A percentile compares a stretch with the other conserved stretches of the same genome.
phyloP scores from a whole-genome alignment of 2,888 invertebrate species.

The Temnothorax ravouxi region DNA sequence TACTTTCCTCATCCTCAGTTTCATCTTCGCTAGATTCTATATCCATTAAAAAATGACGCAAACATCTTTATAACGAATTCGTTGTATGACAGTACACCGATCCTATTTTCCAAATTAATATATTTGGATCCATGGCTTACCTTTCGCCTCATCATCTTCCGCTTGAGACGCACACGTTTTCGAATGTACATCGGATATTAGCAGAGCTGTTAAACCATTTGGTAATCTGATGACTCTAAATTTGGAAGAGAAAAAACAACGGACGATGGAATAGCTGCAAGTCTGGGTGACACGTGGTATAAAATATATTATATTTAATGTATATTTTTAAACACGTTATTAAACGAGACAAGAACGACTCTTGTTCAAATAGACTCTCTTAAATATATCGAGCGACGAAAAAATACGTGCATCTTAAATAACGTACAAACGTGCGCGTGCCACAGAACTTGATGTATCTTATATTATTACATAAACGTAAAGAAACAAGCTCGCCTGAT shows the following conservation, averaged over 20 bases:
- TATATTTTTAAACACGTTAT: background rate
- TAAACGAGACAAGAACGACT: background rate
- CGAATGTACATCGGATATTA: constrained; percentile 89
- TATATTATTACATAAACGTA: background rate
- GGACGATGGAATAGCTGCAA: background rate
- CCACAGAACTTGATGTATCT: background rate
- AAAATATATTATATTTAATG: background rate
- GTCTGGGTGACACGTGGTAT: background rate
- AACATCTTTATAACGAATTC: constrained; percentile 26
- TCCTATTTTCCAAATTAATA: background rate
- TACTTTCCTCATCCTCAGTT: constrained; percentile 70
- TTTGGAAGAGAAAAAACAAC: constrained; percentile 31
- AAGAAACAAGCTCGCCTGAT: background rate
- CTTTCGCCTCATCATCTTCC: constrained; percentile 76
- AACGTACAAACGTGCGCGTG: background rate
- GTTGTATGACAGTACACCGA: background rate
- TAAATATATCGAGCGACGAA: no score
- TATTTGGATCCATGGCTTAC: constrained; percentile 76
- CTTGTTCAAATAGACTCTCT: background rate
- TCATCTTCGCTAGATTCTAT: constrained; percentile 40
- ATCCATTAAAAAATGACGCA: constrained; percentile 26
- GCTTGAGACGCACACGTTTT: constrained; percentile 61
- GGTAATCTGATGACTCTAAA: constrained; percentile 89
- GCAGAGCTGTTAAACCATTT: constrained; percentile 91
- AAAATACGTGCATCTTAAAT: no score